A percentile compares a stretch with the other conserved stretches of the same genome.
These are phyloP conservation scores for Macrobrachium rosenbergii DNA, from an alignment of 1,140 invertebrate species.

Conservation along the genomic window DNA sequence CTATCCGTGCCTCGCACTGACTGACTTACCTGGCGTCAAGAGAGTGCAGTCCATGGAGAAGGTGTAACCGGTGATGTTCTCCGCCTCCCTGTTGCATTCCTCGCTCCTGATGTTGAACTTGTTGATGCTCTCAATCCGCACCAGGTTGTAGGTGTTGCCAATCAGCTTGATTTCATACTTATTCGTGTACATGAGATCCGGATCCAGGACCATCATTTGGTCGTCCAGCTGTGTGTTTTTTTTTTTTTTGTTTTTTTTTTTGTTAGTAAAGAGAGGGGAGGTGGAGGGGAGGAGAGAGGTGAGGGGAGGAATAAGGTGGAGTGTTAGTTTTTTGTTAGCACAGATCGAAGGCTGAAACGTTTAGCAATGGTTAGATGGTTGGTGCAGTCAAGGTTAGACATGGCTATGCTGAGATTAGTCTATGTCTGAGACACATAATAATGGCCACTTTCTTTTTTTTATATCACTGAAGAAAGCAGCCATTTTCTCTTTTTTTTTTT, in stretches of 20 bases:
- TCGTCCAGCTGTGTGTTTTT: slow-evolving; percentile 37
- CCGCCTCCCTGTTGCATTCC: slow-evolving; percentile 25
- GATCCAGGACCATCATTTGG: slow-evolving; percentile 54
- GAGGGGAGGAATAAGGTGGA: background rate
- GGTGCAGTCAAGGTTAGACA: too few species aligned
- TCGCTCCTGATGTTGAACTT: slow-evolving; percentile 39
- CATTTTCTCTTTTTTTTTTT: too few species aligned
- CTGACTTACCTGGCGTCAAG: slow-evolving; percentile 51
- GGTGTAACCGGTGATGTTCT: slow-evolving; percentile 16
- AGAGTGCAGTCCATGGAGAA: slow-evolving; percentile 49
- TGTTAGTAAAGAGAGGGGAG: background rate
- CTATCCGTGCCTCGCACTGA: background rate
- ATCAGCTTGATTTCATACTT: slow-evolving; percentile 51
- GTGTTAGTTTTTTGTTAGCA: background rate
- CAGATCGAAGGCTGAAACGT: too few species aligned
- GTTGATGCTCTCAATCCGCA: slow-evolving; percentile 54
- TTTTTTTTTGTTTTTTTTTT: background rate
- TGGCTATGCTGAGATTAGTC: too few species aligned
- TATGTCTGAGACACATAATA: too few species aligned
- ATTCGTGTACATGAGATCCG: slow-evolving; percentile 50
- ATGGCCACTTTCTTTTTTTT: too few species aligned
- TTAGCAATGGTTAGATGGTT: too few species aligned
- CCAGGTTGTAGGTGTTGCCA: slow-evolving; percentile 51
- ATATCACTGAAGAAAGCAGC: too few species aligned
- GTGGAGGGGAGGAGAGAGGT: background rate